Evolutionary conservation across 1,140 invertebrate species (phyloP), one percentile per base, ranked within the genome.

Genomic region (Drosophila aff.): DNA sequence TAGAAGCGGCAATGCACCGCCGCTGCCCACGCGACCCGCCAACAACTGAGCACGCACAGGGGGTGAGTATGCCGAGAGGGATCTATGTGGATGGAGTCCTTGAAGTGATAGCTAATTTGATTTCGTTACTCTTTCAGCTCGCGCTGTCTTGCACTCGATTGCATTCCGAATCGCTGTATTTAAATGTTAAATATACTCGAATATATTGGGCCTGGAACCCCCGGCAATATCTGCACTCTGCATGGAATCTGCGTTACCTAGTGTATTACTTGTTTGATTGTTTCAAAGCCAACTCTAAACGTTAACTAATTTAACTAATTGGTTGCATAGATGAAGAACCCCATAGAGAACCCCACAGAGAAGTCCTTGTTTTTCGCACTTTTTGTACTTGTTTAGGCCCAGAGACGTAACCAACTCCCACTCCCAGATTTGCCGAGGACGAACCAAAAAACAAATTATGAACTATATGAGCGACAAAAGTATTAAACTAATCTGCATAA

Each of bases 1-100:
- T 67, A 94, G 94, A 82, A 95, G 94, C 50, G 87, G 91, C 49
- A 87, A 90, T 67, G 91, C 91, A 23, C 91, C 91, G 3, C 91
- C 91, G 57, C 76, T 92, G 57, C 91, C 91, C 13, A 91, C 82
- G 61, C 67, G 91, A 60, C 91, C 91, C 36, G 78, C 81, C 59
- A 92, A 90, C 50, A 92, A 92, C 76, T 90, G 85, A 76, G 52
- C n/a, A 46, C 57, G 31, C 43, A 60, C 46, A 73, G n/a, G 44
- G 53, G 68, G 83, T 87, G 31, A 66, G 80, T 74, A 18, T 43
- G 18, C 9, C 4, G 41, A 43, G n/a, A 18, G n/a, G 16, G 16
- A 41, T 41, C 38, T 40, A 16, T 7, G 3, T 40, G 11, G 4
- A 7, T 40, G 11, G 4, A 36, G 33, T 31, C 18, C 1, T 1